These are phyloP conservation scores for Musca domestica DNA, from an alignment of 1,140 invertebrate species.

Conservation along the genomic window DNA sequence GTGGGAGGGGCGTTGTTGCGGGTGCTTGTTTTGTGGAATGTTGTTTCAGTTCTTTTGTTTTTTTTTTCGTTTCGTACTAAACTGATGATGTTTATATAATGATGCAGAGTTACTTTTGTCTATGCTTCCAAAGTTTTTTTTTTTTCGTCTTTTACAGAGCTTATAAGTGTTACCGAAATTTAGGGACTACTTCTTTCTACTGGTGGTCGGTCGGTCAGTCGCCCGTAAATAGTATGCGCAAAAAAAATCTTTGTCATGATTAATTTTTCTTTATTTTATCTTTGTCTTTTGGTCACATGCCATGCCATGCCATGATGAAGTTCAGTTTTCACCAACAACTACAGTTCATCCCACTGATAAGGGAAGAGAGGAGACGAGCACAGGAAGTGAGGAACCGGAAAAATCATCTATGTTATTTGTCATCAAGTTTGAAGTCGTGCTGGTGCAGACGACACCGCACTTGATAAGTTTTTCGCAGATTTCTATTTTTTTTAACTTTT, in stretches of 20 bases:
- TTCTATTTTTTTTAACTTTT: too few relatives aligned
- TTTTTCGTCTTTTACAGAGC: not conserved
- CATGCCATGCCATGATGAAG: too few relatives aligned
- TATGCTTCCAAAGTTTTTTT: not conserved
- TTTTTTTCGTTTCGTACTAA: not conserved
- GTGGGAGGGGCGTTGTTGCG: too few relatives aligned
- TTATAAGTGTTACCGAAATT: not conserved
- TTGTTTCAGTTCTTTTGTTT: not conserved
- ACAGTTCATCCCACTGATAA: too few relatives aligned
- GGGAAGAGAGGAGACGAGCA: too few relatives aligned
- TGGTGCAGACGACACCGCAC: too few relatives aligned
- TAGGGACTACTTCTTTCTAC: not conserved
- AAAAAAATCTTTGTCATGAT: constrained; percentile 2
- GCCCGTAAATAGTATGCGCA: too few relatives aligned
- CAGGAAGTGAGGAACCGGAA: too few relatives aligned
- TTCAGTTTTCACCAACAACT: too few relatives aligned
- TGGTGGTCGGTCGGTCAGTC: not conserved
- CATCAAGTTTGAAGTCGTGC: not conserved
- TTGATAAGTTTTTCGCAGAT: too few relatives aligned
- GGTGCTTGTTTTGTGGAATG: too few relatives aligned
- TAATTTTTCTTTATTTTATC: constrained; percentile 18
- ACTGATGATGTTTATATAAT: not conserved
- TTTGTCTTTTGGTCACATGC: not conserved
- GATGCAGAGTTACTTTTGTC: too few relatives aligned
- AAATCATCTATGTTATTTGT: constrained; percentile 9